Percentiles rank a stretch among this genome's conserved stretches.
Conservation (phyloP, 2,113 vertebrate genomes). For the Dascyllus trimaculatus region DNA sequence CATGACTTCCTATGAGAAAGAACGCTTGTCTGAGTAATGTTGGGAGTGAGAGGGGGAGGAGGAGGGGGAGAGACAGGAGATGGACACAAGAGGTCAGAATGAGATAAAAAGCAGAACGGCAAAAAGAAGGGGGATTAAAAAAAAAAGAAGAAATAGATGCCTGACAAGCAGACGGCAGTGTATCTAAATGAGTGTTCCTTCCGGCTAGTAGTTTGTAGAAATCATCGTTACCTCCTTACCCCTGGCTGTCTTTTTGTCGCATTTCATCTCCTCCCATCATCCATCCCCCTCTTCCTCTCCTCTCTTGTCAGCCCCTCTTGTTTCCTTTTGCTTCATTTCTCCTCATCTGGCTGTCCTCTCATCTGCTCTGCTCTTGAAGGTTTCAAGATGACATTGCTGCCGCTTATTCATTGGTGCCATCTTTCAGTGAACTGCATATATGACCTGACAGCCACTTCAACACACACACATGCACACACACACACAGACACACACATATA, state of each 20-base stretch:
- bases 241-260: slow-evolving; percentile 42
- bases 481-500: background rate
- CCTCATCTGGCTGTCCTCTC: slow-evolving; percentile 43
- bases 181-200: slow-evolving; percentile 39
- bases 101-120: slow-evolving; percentile 5
- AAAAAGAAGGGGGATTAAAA: background rate
- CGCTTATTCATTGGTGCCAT: slow-evolving; percentile 62
- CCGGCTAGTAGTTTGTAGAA: slow-evolving; percentile 47
- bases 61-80: background rate
- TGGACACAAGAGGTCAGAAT: slow-evolving; percentile 41
- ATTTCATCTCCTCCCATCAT: slow-evolving; percentile 31
- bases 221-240: slow-evolving; percentile 52
- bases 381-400: slow-evolving; percentile 66
- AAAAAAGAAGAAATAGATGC: background rate
- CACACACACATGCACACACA: slow-evolving; percentile 22
- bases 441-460: slow-evolving; percentile 56
- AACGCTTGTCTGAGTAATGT: slow-evolving; percentile 43
- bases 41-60: background rate
- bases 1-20: slow-evolving; percentile 22
- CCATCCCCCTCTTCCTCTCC: slow-evolving; percentile 15
- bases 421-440: slow-evolving; percentile 53
- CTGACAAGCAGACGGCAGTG: slow-evolving; percentile 18
- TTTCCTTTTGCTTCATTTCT: slow-evolving; percentile 47
- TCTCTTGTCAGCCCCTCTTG: slow-evolving; percentile 38
- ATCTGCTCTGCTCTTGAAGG: slow-evolving; percentile 39